These are phyloP conservation scores for Phoenicopterus ruber DNA, from an alignment of 2,113 vertebrate genomes.

Conservation along the genomic window DNA sequence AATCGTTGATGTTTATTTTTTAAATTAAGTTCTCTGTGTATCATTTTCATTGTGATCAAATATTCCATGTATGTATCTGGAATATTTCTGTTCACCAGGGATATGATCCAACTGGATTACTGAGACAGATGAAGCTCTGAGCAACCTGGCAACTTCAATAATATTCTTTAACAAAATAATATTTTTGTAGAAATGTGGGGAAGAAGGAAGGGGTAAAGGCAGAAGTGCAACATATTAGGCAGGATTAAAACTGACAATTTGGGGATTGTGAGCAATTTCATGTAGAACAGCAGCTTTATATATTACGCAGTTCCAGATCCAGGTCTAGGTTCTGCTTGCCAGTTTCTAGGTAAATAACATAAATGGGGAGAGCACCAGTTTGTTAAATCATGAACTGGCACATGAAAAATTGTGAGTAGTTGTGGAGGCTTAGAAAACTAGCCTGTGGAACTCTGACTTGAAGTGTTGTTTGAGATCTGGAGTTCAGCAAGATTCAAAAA, in stretches of 20 bases:
- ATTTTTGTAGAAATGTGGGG: neutral
- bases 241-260: neutral
- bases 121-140: neutral
- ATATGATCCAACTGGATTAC: neutral
- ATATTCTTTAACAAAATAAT: neutral
- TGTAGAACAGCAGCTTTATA: neutral
- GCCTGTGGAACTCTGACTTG: neutral
- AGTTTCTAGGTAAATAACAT: neutral
- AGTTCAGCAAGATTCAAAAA: neutral
- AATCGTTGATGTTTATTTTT: neutral
- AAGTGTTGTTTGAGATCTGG: neutral
- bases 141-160: neutral
- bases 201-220: neutral
- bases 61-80: neutral
- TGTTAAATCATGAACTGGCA: neutral
- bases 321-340: neutral
- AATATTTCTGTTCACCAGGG: neutral
- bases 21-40: neutral
- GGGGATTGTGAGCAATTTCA: neutral
- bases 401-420: fast-evolving
- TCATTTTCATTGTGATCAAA: neutral
- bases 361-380: neutral
- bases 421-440: neutral
- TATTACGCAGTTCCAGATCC: neutral
- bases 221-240: neutral